Evolutionary conservation across 2,888 invertebrate species (phyloP).

Genomic region (Oegoconia quadripuncta): DNA sequence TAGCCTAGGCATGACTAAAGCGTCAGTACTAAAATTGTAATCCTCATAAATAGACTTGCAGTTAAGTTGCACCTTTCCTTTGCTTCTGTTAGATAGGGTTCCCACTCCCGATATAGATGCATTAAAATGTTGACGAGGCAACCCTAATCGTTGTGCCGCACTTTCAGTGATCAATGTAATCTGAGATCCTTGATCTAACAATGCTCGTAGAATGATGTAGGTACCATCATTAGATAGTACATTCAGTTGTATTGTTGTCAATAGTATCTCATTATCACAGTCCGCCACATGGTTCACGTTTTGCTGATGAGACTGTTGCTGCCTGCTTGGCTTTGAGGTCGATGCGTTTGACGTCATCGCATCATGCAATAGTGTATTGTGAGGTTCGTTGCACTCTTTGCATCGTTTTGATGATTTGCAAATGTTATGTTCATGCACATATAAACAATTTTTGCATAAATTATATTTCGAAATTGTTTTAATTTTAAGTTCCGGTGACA

Average conservation of each 20-base stretch:
- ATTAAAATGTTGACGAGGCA: background rate
- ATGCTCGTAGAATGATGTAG: background rate
- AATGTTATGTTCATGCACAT: no score
- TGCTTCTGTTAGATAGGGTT: constrained; percentile 1
- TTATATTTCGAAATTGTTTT: no score
- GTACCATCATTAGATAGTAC: background rate
- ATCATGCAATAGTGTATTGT: no score
- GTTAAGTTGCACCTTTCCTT: constrained; percentile 1
- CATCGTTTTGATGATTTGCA: no score
- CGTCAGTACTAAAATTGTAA: constrained; percentile 4
- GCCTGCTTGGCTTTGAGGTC: no score
- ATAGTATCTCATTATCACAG: constrained; percentile 1
- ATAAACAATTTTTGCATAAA: no score
- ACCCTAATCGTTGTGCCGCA: constrained; percentile 1
- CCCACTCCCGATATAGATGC: constrained; percentile 3
- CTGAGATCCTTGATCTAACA: constrained; percentile 1
- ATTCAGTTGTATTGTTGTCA: constrained; percentile 2
- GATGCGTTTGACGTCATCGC: no score
- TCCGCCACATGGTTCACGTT: background rate
- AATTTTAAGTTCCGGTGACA: no score
- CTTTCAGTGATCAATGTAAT: constrained; percentile 4
- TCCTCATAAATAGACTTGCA: constrained; percentile 3
- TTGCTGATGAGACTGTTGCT: no score
- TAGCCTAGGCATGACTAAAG: constrained; percentile 4
- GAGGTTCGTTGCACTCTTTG: no score